A percentile compares a stretch with the other conserved stretches of the same genome.
These are phyloP conservation scores for Melipona bicolor DNA, from an alignment of 2,888 invertebrate genomes.

Conservation along the genomic window DNA sequence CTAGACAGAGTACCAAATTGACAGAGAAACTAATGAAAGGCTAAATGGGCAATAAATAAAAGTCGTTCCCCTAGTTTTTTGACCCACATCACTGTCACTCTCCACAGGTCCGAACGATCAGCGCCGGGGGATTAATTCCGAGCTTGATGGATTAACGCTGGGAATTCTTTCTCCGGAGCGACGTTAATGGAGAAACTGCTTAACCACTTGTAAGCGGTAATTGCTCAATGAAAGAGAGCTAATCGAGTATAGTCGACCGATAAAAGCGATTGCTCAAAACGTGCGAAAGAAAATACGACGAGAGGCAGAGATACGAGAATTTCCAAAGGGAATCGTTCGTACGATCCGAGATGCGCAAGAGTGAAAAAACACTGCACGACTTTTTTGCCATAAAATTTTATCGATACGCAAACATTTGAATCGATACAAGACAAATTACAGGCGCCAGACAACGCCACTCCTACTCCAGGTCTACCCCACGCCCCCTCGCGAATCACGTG, in stretches of 20 bases:
- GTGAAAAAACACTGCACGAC: no score
- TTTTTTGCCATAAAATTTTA: no score
- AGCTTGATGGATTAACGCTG: constrained; percentile 1
- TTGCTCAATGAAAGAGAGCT: background rate
- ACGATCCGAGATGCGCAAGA: no score
- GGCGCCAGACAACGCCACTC: no score
- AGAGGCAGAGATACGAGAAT: no score
- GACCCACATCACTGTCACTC: background rate
- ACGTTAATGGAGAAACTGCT: background rate
- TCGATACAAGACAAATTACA: no score
- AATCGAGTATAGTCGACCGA: background rate
- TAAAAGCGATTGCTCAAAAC: background rate
- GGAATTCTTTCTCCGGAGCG: background rate
- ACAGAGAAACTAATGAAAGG: no score
- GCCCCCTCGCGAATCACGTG: no score
- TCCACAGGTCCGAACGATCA: background rate
- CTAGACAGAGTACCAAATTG: no score
- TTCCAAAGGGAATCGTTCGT: no score
- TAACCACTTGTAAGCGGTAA: background rate
- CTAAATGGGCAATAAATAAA: background rate
- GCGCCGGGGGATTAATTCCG: background rate
- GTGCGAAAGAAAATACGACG: background rate
- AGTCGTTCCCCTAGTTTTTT: background rate
- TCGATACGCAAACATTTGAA: no score
- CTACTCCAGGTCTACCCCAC: no score